Evolutionary conservation across 2,797 vertebrate species (phyloP).

Genomic region (Coracias cyanogaster): DNA sequence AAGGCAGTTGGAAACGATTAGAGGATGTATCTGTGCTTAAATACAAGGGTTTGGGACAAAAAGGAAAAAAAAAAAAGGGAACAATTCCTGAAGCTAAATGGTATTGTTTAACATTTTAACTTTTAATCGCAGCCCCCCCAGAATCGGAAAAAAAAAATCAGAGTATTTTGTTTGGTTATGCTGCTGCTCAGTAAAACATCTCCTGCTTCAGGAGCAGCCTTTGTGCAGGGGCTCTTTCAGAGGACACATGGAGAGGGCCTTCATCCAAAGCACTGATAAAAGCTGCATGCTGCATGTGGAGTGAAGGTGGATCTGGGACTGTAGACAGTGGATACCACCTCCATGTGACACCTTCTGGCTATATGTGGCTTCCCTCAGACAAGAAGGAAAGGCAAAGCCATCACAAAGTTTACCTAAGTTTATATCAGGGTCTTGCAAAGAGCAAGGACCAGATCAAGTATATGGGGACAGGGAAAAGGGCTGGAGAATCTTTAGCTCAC

Average conservation of each 20-base stretch:
- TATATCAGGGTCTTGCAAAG: background rate
- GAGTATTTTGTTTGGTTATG: background rate
- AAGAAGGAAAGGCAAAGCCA: background rate
- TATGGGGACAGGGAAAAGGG: background rate
- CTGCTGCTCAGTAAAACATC: background rate
- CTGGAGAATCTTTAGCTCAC: background rate
- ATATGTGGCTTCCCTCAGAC: background rate
- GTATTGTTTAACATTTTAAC: background rate
- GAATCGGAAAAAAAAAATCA: background rate
- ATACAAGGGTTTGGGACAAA: background rate
- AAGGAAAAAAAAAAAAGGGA: background rate
- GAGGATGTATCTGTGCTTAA: background rate
- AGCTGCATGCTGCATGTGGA: rapidly evolving
- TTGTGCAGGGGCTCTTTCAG: background rate
- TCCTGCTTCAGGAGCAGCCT: background rate
- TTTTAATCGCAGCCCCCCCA: background rate
- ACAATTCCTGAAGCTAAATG: background rate
- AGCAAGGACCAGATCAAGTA: background rate
- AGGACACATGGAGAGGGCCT: background rate
- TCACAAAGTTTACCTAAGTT: background rate
- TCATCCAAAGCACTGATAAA: background rate
- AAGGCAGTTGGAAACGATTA: background rate
- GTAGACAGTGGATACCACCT: too few species aligned
- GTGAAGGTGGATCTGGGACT: background rate
- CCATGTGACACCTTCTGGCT: background rate